A percentile compares a stretch with the other conserved stretches of the same genome.
Conservation (phyloP, 2,797 vertebrate species). For the Epinephelus malabaricus region DNA sequence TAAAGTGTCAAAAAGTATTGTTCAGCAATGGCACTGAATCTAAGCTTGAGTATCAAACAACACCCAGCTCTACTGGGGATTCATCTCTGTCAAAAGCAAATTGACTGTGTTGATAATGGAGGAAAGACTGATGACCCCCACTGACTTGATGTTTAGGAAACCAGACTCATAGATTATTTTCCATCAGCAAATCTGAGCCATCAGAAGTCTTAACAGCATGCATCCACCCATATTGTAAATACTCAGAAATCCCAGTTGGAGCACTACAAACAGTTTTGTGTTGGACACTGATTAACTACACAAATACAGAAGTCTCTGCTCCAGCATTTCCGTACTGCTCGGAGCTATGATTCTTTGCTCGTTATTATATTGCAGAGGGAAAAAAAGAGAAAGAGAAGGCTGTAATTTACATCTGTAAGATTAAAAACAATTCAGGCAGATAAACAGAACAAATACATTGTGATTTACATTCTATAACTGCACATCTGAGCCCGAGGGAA, state of each 20-base stretch:
- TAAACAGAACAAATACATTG: conserved; percentile 58
- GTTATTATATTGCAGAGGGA: background rate
- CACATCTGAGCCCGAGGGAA: conserved; percentile 37
- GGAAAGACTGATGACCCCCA: background rate
- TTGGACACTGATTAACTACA: conserved; percentile 7
- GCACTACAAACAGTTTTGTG: background rate
- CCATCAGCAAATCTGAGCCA: background rate
- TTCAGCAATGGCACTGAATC: background rate
- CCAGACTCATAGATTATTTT: conserved; percentile 18
- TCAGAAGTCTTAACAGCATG: background rate
- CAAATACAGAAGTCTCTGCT: conserved; percentile 24
- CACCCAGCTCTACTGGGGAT: background rate
- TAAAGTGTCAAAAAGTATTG: background rate
- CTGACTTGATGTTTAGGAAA: background rate
- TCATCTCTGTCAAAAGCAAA: conserved; percentile 6
- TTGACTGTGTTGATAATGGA: background rate
- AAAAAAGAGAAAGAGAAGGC: background rate
- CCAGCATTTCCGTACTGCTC: conserved; percentile 12
- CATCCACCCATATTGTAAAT: background rate
- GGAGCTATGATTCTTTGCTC: conserved; percentile 17
- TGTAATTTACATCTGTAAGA: conserved; percentile 33
- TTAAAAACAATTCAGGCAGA: conserved; percentile 36
- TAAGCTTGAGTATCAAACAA: background rate
- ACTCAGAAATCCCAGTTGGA: background rate
- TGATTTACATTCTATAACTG: conserved; percentile 49